These are phyloP conservation scores for Tetraneura akinire DNA, from an alignment of 1,140 invertebrate genomes.

Conservation along the genomic window DNA sequence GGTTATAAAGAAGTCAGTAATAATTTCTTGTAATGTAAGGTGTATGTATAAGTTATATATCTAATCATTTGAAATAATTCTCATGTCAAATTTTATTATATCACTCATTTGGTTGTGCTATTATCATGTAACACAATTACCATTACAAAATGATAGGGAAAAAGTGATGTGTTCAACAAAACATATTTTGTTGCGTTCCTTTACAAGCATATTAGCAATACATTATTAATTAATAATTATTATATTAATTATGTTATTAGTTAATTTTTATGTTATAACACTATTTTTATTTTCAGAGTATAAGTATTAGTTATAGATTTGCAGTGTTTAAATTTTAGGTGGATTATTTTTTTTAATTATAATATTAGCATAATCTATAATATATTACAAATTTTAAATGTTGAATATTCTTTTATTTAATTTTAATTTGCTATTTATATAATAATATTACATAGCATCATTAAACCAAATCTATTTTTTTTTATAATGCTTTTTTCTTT, in stretches of 20 bases:
- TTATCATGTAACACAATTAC: neutral
- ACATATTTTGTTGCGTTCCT: conserved; percentile 28
- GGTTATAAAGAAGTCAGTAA: neutral
- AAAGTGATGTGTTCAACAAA: conserved; percentile 35
- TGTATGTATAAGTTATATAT: neutral
- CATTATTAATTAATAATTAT: neutral
- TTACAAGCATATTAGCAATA: conserved; percentile 35
- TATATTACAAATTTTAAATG: conserved; percentile 5
- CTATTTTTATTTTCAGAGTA: conserved; percentile 40
- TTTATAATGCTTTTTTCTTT: conserved; percentile 35
- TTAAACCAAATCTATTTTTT: conserved; percentile 27
- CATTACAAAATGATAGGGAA: neutral
- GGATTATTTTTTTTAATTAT: too few relatives aligned
- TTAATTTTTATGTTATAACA: conserved; percentile 24
- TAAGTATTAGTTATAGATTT: conserved; percentile 6
- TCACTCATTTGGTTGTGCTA: conserved; percentile 37
- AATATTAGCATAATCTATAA: neutral
- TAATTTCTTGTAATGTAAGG: neutral
- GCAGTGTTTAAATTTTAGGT: conserved; percentile 3
- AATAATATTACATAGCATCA: neutral
- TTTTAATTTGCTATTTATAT: conserved; percentile 39
- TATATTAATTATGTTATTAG: conserved; percentile 23
- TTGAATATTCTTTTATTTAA: conserved; percentile 16
- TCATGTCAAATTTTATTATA: neutral
- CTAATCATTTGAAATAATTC: neutral